Base-by-base conservation (phyloP, 2,797 vertebrate species). In the Novumbra hubbsi region DNA sequence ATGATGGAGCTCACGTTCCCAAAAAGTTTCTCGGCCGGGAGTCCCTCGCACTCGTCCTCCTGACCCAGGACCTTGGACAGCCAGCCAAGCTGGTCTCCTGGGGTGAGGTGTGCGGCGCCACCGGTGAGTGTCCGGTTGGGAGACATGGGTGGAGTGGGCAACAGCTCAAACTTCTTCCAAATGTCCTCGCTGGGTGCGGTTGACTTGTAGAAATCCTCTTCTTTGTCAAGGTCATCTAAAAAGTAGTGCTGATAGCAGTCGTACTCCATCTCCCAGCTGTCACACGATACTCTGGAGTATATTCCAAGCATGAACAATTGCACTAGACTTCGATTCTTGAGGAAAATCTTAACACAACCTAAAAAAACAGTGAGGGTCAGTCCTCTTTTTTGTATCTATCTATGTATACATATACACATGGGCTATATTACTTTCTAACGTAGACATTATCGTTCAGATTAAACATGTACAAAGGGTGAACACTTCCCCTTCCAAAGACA, bases 101-200 rank as follows among this genome's bases (percentile, higher is more conserved):
- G 52, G 6, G 82, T 85, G 14, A 90, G 73, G 74, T 88, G 90
- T 73, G 81, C 81, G 16, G 71, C 88, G 11, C 76, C 85, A 15
- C 77, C 88, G 81, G 92, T 89, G 0, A 89, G 82, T 63, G 88
- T 85, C 89, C 94, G 92, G 73, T 92, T 91, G 32, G 96, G 96
- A 21, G 96, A 97, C 88, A 94, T 88, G 84, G 96, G 96, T 91
- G 96, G 84, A 91, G 96, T 88, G 92, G 96, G 91, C 91, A 98
- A 91, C 88, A 98, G 91, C 92, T 98, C 96, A 89, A 99, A 98
- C 94, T 99, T 99, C 93, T 99, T 98, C 98, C 98, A 99, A 86
- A 99, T 98, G 85, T 98, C 96, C 90, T 98, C 97, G 73, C 97
- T 98, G 48, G 97, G 97, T 1, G 96, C 96, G 19, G 96, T 97